Conservation (phyloP, 1,140 invertebrate genomes). For the Aphelenchoides avenae region DNA sequence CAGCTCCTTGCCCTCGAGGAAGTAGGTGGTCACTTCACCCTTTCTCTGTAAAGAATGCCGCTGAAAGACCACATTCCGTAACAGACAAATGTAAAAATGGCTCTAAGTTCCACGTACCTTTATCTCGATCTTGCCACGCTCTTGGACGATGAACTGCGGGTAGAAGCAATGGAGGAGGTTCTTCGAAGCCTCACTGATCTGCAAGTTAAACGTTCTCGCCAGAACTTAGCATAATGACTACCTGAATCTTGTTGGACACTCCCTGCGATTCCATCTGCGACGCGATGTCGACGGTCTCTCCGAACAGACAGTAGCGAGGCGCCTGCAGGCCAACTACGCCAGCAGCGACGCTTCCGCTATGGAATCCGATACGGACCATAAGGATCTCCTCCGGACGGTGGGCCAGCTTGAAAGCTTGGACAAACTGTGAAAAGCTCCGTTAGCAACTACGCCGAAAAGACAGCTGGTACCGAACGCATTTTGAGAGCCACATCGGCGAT, state of each 20-base stretch:
- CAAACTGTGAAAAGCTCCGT: constrained; percentile 69
- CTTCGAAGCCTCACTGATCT: constrained; percentile 54
- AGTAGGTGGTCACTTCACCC: constrained; percentile 51
- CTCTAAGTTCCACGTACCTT: constrained; percentile 33
- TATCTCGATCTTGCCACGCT: constrained; percentile 55
- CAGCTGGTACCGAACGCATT: constrained; percentile 62
- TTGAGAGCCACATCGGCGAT: constrained; percentile 78
- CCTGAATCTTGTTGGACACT: constrained; percentile 56
- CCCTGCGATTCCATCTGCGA: constrained; percentile 58
- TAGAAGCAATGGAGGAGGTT: constrained; percentile 58
- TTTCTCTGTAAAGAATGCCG: constrained; percentile 47
- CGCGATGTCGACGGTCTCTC: constrained; percentile 54
- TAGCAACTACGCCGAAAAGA: neutral
- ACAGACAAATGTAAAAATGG: constrained; percentile 15
- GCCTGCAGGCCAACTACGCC: constrained; percentile 85
- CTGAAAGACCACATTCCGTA: neutral
- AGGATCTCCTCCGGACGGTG: constrained; percentile 81
- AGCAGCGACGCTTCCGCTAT: constrained; percentile 80
- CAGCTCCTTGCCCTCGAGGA: constrained; percentile 52
- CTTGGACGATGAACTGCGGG: constrained; percentile 45
- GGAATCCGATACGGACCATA: constrained; percentile 87
- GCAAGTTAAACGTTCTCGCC: constrained; percentile 17
- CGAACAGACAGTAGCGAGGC: constrained; percentile 83
- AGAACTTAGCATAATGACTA: constrained; percentile 5
- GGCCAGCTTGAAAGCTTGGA: constrained; percentile 80